Percentiles rank a stretch among this genome's conserved stretches.
phyloP scores from a whole-genome alignment of 2,113 vertebrate genomes.

The Hemicordylus capensis region DNA sequence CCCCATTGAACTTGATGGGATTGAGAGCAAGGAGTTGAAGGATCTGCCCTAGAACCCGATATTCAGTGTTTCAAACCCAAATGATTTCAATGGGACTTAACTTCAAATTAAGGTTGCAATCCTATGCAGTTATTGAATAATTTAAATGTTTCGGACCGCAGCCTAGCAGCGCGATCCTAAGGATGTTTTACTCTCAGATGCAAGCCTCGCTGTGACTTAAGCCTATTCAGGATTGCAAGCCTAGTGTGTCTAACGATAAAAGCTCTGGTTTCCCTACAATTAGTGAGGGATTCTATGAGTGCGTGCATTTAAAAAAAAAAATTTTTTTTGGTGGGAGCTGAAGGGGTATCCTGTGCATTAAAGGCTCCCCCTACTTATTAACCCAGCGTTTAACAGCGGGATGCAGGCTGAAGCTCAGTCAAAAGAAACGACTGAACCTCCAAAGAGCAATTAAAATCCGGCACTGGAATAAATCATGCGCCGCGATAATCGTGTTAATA shows the following conservation, averaged over 20 bases:
- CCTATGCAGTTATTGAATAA: too few relatives aligned
- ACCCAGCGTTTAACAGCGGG: slow-evolving; percentile 86
- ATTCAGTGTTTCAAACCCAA: not conserved
- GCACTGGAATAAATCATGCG: slow-evolving; percentile 86
- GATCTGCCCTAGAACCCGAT: too few relatives aligned
- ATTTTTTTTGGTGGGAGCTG: slow-evolving; percentile 67
- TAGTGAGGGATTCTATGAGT: not conserved
- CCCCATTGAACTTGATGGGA: not conserved
- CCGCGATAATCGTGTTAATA: slow-evolving; percentile 88
- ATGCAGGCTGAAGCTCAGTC: slow-evolving; percentile 83
- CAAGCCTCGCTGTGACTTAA: too few relatives aligned
- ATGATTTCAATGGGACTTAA: too few relatives aligned
- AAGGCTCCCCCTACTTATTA: slow-evolving; percentile 85
- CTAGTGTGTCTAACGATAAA: not conserved
- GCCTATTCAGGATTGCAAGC: not conserved
- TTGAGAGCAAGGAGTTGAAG: not conserved
- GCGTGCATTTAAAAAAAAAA: slow-evolving; percentile 52
- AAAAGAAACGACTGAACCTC: slow-evolving; percentile 85
- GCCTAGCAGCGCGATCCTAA: not conserved
- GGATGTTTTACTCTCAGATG: not conserved
- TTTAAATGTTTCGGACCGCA: not conserved
- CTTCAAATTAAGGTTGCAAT: not conserved
- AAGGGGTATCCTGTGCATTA: slow-evolving; percentile 82
- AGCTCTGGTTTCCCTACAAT: not conserved
- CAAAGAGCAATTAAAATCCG: slow-evolving; percentile 87